These are phyloP conservation scores for Ochotona princeps DNA, from an alignment of 2,113 vertebrate species.

Conservation along the genomic window DNA sequence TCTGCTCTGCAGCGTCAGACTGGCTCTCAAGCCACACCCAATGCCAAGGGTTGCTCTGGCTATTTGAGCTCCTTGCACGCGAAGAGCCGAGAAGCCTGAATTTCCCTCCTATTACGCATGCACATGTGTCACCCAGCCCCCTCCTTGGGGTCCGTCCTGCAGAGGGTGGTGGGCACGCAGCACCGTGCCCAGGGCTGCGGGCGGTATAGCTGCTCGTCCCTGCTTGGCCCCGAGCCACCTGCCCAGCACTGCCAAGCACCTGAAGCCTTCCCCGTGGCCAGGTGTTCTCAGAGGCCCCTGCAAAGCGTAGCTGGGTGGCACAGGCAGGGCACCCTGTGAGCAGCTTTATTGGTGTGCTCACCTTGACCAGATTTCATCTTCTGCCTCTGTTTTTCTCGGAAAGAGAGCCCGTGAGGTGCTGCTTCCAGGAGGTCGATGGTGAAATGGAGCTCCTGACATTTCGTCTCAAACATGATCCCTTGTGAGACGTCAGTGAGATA, in stretches of 20 bases:
- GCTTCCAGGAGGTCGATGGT: background rate
- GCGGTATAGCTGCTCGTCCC: background rate
- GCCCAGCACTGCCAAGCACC: background rate
- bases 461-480: background rate
- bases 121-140: background rate
- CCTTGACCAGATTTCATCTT: background rate
- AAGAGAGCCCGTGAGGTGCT: background rate
- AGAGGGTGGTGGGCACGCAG: background rate
- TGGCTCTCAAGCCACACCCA: background rate
- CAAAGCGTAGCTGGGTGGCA: fast-evolving
- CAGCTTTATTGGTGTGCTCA: too few relatives aligned
- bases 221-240: background rate
- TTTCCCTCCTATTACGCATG: background rate
- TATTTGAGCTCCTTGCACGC: background rate
- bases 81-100: fast-evolving
- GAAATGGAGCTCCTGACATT: background rate
- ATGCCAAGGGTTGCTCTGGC: too few relatives aligned
- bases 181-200: too few relatives aligned
- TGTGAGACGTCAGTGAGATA: background rate
- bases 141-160: background rate
- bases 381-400: background rate
- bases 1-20: background rate
- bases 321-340: fast-evolving
- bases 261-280: background rate
- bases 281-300: background rate